These are phyloP conservation scores for Cheilosia scutellata DNA, from an alignment of 2,888 invertebrate genomes.

Conservation along the genomic window DNA sequence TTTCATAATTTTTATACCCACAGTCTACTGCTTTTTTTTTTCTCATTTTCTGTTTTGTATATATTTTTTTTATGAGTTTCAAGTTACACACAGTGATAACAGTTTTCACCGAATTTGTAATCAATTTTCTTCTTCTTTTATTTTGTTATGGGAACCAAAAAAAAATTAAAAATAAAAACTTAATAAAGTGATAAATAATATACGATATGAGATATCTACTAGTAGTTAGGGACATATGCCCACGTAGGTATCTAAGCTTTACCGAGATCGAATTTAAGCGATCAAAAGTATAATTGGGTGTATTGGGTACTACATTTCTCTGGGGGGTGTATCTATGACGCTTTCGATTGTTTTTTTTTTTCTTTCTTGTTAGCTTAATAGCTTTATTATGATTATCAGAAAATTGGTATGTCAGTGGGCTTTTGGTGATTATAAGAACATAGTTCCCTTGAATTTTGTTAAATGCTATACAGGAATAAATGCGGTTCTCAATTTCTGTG, in stretches of 20 bases:
- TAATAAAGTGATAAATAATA: constrained; percentile 62
- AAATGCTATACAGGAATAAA: neutral
- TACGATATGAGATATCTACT: constrained; percentile 19
- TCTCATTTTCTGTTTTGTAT: neutral
- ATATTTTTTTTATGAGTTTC: constrained; percentile 44
- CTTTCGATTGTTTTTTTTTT: constrained; percentile 6
- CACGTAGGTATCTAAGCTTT: neutral
- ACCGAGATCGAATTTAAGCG: constrained; percentile 13
- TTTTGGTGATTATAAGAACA: constrained; percentile 9
- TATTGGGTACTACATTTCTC: constrained; percentile 23
- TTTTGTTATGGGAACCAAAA: neutral
- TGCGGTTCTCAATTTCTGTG: constrained; percentile 9
- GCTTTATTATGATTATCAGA: constrained; percentile 20
- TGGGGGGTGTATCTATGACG: constrained; percentile 46
- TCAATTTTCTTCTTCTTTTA: constrained; percentile 34
- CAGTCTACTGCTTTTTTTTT: neutral
- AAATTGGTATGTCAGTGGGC: neutral
- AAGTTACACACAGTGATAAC: constrained; percentile 63
- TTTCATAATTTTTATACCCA: constrained; percentile 52
- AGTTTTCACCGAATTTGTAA: constrained; percentile 65
- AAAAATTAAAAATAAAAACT: constrained; percentile 14
- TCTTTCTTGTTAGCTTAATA: constrained; percentile 12
- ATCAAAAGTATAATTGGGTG: constrained; percentile 42
- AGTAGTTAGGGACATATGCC: neutral
- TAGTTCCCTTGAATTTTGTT: constrained; percentile 17